Evolutionary conservation across 92 coral and sea anemone genomes (phyloP).

Genomic region (Zoanthus sociatus): DNA sequence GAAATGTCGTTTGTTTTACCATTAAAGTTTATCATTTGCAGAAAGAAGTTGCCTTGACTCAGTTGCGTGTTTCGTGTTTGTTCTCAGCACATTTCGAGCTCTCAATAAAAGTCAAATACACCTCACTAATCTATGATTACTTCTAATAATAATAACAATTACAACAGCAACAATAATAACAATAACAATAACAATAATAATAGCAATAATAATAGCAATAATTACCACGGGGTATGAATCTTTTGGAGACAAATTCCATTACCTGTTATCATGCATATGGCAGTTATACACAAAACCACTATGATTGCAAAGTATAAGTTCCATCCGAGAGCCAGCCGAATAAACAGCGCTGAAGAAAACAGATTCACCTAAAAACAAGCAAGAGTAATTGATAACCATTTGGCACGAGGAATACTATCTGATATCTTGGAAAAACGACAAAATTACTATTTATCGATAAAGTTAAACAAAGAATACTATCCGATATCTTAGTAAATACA

Average conservation of each 20-base stretch:
- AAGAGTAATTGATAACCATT: background rate
- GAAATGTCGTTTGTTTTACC: too few relatives aligned
- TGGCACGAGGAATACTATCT: background rate
- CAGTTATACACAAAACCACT: slow-evolving; percentile 13
- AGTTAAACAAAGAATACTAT: background rate
- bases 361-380: slow-evolving; percentile 3
- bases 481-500: slow-evolving; percentile 56
- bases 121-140: too few relatives aligned
- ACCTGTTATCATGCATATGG: slow-evolving; percentile 26
- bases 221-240: background rate
- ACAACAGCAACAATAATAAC: background rate
- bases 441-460: too few relatives aligned
- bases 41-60: background rate
- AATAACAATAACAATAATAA: background rate
- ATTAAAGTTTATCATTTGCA: background rate
- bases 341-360: slow-evolving; percentile 23
- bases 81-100: too few relatives aligned
- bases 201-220: background rate
- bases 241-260: background rate
- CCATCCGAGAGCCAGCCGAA: slow-evolving; percentile 38
- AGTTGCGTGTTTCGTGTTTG: too few relatives aligned
- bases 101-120: too few relatives aligned
- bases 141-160: background rate
- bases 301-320: slow-evolving; percentile 31
- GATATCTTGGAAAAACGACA: slow-evolving; percentile 50